Evolutionary conservation across 2,113 vertebrate genomes (phyloP), one percentile per base, ranked within the genome.

Genomic region (Empidonax alnorum): DNA sequence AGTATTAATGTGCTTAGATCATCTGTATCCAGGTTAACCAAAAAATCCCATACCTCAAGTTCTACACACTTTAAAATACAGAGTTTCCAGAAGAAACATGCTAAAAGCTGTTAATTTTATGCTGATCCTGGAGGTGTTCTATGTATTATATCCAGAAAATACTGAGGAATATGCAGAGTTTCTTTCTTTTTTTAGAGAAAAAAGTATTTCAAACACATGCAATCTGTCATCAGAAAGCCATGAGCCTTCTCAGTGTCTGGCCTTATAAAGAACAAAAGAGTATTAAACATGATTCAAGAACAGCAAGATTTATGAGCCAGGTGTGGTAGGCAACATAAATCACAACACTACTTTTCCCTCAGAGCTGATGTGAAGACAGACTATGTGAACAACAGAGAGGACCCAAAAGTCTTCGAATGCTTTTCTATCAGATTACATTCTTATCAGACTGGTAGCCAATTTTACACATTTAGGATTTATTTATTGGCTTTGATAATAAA

Each of bases 311-410:
- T 79, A 90, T 15, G 6, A 65, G 25, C 12, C 17, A 10, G 30
- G 12, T 75, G 12, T 5, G 6, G 23, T 31, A 33, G 10, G 69
- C 18, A 66, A 4, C 25, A 55, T 58, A 77, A 84, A 63, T 87
- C 73, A 55, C 25, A 71, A 5, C 9, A 16, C 8, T 41, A 14
- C 35, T 82, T 76, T 83, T 53, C 31, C 47, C 17, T 66, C 22
- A 4, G 22, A 81, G 15, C 8, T 50, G 23, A 74, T 7, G 7
- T 21, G 35, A 75, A 73, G 14, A 76, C 22, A 79, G 7, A 84
- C 22, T 25, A 53, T 4, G 1, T 0, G 1, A 7, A 2, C 14
- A 73, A 56, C 7, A 65, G 23, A 41, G 7, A 16, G 4, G 20
- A 3, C 3, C 15, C 33, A 41, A 25, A 86, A 77, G 13, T 3